Evolutionary conservation across 2,888 invertebrate species (phyloP).

Genomic region (Phanerotoma sp.): DNA sequence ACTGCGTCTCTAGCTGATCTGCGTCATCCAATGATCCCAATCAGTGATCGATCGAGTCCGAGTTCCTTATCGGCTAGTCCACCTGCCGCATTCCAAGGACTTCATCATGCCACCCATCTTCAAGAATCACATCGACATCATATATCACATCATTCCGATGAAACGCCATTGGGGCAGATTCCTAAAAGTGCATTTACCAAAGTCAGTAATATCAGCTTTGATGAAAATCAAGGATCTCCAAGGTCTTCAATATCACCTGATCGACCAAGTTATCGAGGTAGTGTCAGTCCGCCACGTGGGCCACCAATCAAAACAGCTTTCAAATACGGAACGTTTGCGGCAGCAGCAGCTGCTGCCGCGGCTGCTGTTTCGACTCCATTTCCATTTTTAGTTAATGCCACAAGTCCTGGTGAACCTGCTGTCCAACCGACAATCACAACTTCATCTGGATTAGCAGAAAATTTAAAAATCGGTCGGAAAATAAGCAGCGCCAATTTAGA

Average conservation of each 20-base stretch:
- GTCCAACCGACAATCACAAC: constrained; percentile 6
- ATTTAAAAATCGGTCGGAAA: constrained; percentile 50
- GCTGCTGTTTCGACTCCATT: constrained; percentile 35
- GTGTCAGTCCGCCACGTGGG: constrained; percentile 69
- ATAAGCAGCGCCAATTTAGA: constrained; percentile 42
- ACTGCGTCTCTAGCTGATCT: constrained; percentile 4
- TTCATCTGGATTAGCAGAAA: constrained; percentile 34
- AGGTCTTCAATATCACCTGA: constrained; percentile 77
- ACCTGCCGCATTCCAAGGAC: constrained; percentile 13
- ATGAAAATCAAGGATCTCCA: constrained; percentile 59
- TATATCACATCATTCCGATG: constrained; percentile 10
- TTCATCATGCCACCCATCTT: constrained; percentile 1
- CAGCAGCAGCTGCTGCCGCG: constrained; percentile 26
- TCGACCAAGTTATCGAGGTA: constrained; percentile 73
- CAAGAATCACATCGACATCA: background rate
- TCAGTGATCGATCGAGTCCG: constrained; percentile 9
- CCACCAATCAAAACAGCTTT: constrained; percentile 46
- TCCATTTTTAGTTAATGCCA: constrained; percentile 47
- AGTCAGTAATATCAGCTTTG: constrained; percentile 60
- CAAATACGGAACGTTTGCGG: constrained; percentile 47
- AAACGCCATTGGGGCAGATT: constrained; percentile 23
- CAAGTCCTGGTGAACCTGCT: constrained; percentile 33
- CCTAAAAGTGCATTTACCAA: constrained; percentile 82
- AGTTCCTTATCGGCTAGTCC: constrained; percentile 10
- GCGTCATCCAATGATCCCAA: constrained; percentile 11